Percentiles rank a stretch among this genome's conserved stretches.
These are phyloP conservation scores for Callosobruchus maculatus DNA, from an alignment of 2,888 invertebrate genomes.

Conservation along the genomic window DNA sequence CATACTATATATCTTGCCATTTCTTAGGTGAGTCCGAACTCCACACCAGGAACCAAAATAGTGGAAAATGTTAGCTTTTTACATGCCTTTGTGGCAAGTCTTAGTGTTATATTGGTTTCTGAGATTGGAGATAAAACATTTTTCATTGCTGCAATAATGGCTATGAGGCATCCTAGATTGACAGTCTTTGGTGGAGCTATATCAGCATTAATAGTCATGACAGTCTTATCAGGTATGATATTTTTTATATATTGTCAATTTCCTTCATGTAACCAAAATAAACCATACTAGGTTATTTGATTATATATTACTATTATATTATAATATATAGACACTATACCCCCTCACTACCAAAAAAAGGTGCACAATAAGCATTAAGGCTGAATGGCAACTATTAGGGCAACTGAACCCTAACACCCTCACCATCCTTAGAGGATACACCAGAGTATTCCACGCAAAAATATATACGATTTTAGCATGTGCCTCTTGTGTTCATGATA, in stretches of 20 bases:
- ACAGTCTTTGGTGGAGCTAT: constrained; percentile 94
- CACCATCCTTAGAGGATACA: no score
- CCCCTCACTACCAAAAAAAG: no score
- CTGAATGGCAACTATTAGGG: no score
- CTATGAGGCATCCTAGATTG: constrained; percentile 92
- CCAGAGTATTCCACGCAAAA: no score
- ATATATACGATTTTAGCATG: no score
- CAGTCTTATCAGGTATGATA: constrained; percentile 73
- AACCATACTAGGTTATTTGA: no score
- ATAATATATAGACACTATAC: no score
- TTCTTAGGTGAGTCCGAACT: constrained; percentile 8
- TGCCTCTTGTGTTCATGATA: no score
- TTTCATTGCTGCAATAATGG: constrained; percentile 99
- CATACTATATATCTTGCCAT: not conserved
- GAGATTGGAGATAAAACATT: constrained; percentile 99
- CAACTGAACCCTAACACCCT: no score
- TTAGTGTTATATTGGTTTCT: constrained; percentile 95
- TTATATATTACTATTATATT: no score
- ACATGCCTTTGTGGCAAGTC: constrained; percentile 90
- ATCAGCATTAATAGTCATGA: constrained; percentile 88
- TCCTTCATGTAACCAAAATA: no score
- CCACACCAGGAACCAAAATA: constrained; percentile 11
- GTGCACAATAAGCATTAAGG: no score
- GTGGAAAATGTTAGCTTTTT: constrained; percentile 69
- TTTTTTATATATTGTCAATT: not conserved